phyloP scores from a whole-genome alignment of 2,797 vertebrate species.

The Helicolenus hilgendorfi region DNA sequence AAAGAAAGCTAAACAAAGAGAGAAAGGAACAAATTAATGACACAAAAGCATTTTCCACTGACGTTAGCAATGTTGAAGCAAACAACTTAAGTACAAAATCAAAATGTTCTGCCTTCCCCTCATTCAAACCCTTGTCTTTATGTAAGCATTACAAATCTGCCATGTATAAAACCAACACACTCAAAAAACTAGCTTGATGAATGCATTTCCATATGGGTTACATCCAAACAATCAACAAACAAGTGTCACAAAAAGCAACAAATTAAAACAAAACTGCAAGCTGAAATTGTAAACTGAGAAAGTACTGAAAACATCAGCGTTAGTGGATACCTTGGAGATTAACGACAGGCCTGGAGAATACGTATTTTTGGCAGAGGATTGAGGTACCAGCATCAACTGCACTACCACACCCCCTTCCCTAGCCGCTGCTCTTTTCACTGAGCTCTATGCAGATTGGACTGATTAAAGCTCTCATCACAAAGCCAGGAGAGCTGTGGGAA shows the following conservation, averaged over 20 bases:
- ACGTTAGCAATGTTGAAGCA: slow-evolving; percentile 14
- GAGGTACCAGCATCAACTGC: slow-evolving; percentile 76
- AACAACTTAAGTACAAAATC: not conserved
- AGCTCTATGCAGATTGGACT: slow-evolving; percentile 69
- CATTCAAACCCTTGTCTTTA: not conserved
- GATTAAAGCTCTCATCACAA: slow-evolving; percentile 75
- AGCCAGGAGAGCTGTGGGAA: slow-evolving; percentile 69
- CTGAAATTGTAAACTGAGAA: slow-evolving; percentile 5
- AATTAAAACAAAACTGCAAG: not conserved
- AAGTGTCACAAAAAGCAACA: slow-evolving; percentile 10
- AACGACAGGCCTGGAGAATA: slow-evolving; percentile 26
- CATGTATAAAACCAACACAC: not conserved
- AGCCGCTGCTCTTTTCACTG: slow-evolving; percentile 62
- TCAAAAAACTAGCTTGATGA: not conserved
- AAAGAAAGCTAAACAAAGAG: slow-evolving; percentile 38
- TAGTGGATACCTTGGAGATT: slow-evolving; percentile 28
- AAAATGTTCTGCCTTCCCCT: not conserved
- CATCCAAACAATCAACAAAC: slow-evolving; percentile 56
- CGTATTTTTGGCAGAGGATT: slow-evolving; percentile 51
- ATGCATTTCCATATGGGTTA: slow-evolving; percentile 29
- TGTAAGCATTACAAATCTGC: slow-evolving; percentile 15
- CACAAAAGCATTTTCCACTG: slow-evolving; percentile 52
- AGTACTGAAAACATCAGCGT: not conserved
- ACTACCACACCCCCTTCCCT: slow-evolving; percentile 83
- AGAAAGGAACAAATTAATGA: slow-evolving; percentile 21